These are phyloP conservation scores for Portevinia maculata DNA, from an alignment of 2,888 invertebrate species.

Conservation along the genomic window DNA sequence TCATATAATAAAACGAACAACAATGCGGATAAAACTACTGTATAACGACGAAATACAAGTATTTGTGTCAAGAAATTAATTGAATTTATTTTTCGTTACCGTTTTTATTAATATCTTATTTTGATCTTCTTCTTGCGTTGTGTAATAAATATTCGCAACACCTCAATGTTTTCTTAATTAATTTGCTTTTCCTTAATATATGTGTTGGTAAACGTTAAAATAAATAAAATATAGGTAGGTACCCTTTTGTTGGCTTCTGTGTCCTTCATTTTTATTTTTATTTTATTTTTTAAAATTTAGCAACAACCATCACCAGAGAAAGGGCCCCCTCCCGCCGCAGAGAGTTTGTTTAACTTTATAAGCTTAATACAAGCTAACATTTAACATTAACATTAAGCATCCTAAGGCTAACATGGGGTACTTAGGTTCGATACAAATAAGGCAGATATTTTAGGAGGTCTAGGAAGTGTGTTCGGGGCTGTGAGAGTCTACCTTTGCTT, in stretches of 20 bases:
- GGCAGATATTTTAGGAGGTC: too few species aligned
- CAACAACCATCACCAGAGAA: too few species aligned
- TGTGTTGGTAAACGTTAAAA: conserved; percentile 4
- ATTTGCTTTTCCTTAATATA: conserved; percentile 62
- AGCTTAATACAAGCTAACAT: too few species aligned
- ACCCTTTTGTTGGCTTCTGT: background rate
- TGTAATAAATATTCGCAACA: conserved; percentile 66
- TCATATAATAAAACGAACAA: conserved; percentile 27
- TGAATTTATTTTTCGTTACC: conserved; percentile 4
- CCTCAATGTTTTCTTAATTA: conserved; percentile 66
- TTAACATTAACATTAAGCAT: too few species aligned
- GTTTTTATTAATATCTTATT: conserved; percentile 47
- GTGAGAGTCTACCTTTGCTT: too few species aligned
- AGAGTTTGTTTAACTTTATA: too few species aligned
- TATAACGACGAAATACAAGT: conserved; percentile 26
- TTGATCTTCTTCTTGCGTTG: conserved; percentile 53
- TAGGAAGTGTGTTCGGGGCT: too few species aligned
- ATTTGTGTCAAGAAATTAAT: conserved; percentile 40
- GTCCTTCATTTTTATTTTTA: too few species aligned
- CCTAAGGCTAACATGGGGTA: too few species aligned
- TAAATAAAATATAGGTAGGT: background rate
- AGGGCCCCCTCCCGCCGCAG: too few species aligned
- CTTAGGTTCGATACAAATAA: too few species aligned
- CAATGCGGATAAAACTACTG: background rate
- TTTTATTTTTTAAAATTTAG: too few species aligned